Evolutionary conservation across 1,140 invertebrate species (phyloP), one percentile per base, ranked within the genome.

Genomic region (Idris sp.): DNA sequence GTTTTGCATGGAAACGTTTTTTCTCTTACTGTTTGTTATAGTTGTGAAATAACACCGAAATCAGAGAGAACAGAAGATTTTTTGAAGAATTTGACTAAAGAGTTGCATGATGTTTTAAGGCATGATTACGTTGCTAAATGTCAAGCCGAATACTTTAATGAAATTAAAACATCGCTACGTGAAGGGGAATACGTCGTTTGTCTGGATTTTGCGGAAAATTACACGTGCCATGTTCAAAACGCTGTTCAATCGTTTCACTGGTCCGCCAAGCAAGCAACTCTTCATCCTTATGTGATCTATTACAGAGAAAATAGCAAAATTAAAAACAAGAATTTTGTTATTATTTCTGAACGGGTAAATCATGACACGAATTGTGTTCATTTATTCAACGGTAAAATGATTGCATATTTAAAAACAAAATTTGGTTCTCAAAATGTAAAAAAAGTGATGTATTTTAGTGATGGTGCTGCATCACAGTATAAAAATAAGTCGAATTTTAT

Each of bases 401-500:
- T 76, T 35, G 25, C 25, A 7, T 30, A 35, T 22, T 53, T 68
- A 14, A 54, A 68, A 67, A 31, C 44, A 46, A 19, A 11, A 25
- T 62, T 69, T 54, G 43, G 18, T n/a, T n/a, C 6, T 15, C 33
- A 40, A 25, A 38, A 69, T 31, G 33, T 73, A 15, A 49, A 44
- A 49, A 68, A 74, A 58, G 26, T 76, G 4, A 4, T 46, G 28
- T 74, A 76, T 30, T 76, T 67, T 36, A 43, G 65, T 13, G 76
- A 77, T 31, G 54, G 61, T n/a, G 58, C 68, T 2, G 56, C 8
- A 15, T 48, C 25, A n/a, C 51, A 64, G 9, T 81, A 72, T 61
- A 78, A 81, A 69, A 81, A 81, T 51, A 76, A 62, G 43, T 73
- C 48, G 33, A 76, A 77, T 51, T 72, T 75, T 30, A 64, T 40